A percentile compares a stretch with the other conserved stretches of the same genome.
Evolutionary conservation across 2,888 invertebrate genomes (phyloP).

Genomic region (Pilophorus perplexus): DNA sequence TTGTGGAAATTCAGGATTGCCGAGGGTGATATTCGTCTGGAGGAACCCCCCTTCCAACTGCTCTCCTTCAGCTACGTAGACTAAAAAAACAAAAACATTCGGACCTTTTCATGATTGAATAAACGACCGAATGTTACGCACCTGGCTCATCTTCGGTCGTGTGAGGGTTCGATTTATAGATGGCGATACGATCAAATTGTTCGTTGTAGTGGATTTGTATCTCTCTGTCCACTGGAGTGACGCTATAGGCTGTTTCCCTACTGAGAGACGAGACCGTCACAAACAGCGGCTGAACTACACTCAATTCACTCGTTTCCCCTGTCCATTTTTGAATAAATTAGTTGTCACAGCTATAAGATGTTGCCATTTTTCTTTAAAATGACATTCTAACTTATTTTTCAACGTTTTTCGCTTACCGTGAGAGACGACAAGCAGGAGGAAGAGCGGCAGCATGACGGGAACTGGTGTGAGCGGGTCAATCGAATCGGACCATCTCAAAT

Average conservation of each 20-base stretch:
- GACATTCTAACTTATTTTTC: background rate
- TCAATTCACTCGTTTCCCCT: slow-evolving; percentile 14
- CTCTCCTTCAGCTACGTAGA: background rate
- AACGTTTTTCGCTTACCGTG: background rate
- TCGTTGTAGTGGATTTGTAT: slow-evolving; percentile 28
- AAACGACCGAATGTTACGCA: slow-evolving; percentile 6
- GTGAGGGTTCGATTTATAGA: slow-evolving; percentile 52
- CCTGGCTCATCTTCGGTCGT: slow-evolving; percentile 44
- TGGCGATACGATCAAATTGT: slow-evolving; percentile 52
- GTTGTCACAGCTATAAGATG: background rate
- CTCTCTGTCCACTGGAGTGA: slow-evolving; percentile 23
- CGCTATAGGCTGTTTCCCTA: slow-evolving; percentile 10
- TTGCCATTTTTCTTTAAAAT: background rate
- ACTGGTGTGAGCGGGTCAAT: background rate
- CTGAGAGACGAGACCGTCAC: slow-evolving; percentile 32
- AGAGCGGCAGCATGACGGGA: slow-evolving; percentile 12
- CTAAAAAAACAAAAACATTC: background rate
- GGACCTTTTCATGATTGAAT: background rate
- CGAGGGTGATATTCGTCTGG: slow-evolving; percentile 53
- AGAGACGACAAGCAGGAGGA: slow-evolving; percentile 5
- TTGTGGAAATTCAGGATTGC: slow-evolving; percentile 52
- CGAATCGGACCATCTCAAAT: slow-evolving; percentile 13
- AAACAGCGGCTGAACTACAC: slow-evolving; percentile 4
- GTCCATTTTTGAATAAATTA: background rate
- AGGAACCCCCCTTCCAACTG: slow-evolving; percentile 45